A percentile compares a stretch with the other conserved stretches of the same genome.
phyloP scores from a whole-genome alignment of 2,797 vertebrate species.

The Numenius phaeopus region DNA sequence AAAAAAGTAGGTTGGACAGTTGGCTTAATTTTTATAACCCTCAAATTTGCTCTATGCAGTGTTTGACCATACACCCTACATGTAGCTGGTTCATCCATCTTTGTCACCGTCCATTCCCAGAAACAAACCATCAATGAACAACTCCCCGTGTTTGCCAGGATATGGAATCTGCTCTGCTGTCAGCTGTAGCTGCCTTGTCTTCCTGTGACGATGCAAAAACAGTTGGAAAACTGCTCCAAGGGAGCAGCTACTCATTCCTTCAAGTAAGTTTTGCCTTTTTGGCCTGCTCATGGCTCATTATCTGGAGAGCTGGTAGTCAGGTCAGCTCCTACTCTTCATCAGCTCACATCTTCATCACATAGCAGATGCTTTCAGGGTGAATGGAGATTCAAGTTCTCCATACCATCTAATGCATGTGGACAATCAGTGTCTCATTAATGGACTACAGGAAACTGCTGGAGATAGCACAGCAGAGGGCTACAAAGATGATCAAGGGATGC shows the following conservation, averaged over 20 bases:
- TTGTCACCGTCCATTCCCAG: neutral
- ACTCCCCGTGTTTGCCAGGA: neutral
- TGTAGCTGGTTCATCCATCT: neutral
- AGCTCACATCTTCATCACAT: no score
- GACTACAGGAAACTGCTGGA: no score
- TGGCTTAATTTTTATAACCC: neutral
- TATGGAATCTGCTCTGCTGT: neutral
- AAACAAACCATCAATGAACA: neutral
- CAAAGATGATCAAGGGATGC: no score
- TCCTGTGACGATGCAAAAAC: neutral
- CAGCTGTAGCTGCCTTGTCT: neutral
- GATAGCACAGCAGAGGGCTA: no score
- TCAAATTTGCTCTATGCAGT: neutral
- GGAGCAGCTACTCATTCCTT: neutral
- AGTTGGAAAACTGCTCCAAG: neutral
- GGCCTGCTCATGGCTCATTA: neutral
- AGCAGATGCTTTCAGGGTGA: neutral
- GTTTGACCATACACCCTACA: neutral
- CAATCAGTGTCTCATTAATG: neutral
- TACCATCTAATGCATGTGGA: neutral
- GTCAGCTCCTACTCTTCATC: neutral
- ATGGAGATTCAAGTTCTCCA: neutral
- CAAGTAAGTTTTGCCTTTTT: neutral
- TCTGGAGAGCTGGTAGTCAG: neutral
- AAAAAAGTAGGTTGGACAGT: neutral